A percentile compares a stretch with the other conserved stretches of the same genome.
These are phyloP conservation scores for Synergus umbraculus DNA, from an alignment of 2,888 invertebrate species.

Conservation along the genomic window DNA sequence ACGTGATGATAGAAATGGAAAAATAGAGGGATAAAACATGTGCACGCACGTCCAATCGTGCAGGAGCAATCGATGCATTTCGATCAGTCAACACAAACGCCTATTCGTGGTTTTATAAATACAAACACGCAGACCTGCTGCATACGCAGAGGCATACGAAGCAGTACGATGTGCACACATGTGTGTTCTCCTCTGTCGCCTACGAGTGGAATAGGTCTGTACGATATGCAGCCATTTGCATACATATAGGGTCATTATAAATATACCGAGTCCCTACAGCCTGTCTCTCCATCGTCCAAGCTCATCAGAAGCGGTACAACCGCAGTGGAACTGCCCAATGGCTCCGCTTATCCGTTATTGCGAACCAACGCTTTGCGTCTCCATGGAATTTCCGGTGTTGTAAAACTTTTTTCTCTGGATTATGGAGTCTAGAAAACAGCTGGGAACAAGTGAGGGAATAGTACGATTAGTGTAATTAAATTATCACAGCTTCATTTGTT, in stretches of 20 bases:
- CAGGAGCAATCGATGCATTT: constrained; percentile 38
- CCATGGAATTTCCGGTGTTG: constrained; percentile 52
- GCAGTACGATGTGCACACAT: constrained; percentile 52
- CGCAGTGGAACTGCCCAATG: constrained; percentile 70
- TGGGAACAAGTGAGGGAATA: constrained; percentile 11
- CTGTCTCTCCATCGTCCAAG: constrained; percentile 68
- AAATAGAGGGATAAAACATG: constrained; percentile 30
- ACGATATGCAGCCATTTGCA: constrained; percentile 77
- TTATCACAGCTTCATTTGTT: constrained; percentile 1
- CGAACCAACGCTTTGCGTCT: constrained; percentile 56
- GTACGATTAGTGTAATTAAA: constrained; percentile 16
- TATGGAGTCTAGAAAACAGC: constrained; percentile 19
- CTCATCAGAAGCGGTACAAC: constrained; percentile 69
- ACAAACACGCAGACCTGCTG: constrained; percentile 9
- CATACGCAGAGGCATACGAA: constrained; percentile 50
- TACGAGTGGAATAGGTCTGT: constrained; percentile 73
- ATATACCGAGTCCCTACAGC: constrained; percentile 69
- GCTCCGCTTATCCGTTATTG: constrained; percentile 75
- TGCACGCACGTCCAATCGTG: constrained; percentile 31
- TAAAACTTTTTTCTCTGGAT: constrained; percentile 48
- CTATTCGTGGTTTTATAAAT: constrained; percentile 29
- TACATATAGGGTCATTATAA: constrained; percentile 78
- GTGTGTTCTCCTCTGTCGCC: constrained; percentile 70
- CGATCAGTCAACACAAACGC: constrained; percentile 32
- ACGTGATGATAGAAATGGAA: constrained; percentile 26